Evolutionary conservation across 2,888 invertebrate genomes (phyloP), one percentile per base, ranked within the genome.

Genomic region (Scaptomyza cyrtandrae): DNA sequence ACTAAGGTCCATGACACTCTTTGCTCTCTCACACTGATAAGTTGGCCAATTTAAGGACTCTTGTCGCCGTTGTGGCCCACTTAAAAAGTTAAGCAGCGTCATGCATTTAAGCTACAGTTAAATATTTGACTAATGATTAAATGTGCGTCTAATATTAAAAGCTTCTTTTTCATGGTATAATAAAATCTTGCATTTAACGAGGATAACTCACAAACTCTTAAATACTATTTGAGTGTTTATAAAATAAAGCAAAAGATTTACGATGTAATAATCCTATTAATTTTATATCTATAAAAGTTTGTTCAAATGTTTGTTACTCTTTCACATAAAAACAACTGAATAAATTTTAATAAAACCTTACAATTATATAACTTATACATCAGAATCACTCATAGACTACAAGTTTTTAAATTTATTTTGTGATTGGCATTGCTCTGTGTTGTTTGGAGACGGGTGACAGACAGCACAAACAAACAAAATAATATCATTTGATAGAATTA

Each of bases 101-200:
- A 60, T 61, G 79, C 72, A 65, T 70, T 75, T 62, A 56, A 52
- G 53, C 60, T 55, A 41, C 46, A 56, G 31, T 61, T 68, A 57
- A 74, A 83, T 64, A 69, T 73, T 75, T 76, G 64, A 66, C 78
- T 81, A 78, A 78, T 76, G 78, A 81, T 80, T 75, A 73, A 76
- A 71, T 65, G 53, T 39, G 50, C 44, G 43, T 37, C 37, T 33
- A 46, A 35, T 50, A 33, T 45, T 52, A 37, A 19, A n/a, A 33
- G 33, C 44, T 29, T 41, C 31, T n/a, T 24, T 55, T 71, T 16
- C 33, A 53, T 43, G 45, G 10, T 31, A 45, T 13, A n/a, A 50
- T 56, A 33, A 66, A 31, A 19, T 33, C 45, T 39, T 14, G 19
- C 19, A 19, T 19, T 19, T 19, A 19, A 19, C 19, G 19, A 19